These are phyloP conservation scores for Alouatta palliata DNA, from an alignment of 2,113 vertebrate species.

Conservation along the genomic window DNA sequence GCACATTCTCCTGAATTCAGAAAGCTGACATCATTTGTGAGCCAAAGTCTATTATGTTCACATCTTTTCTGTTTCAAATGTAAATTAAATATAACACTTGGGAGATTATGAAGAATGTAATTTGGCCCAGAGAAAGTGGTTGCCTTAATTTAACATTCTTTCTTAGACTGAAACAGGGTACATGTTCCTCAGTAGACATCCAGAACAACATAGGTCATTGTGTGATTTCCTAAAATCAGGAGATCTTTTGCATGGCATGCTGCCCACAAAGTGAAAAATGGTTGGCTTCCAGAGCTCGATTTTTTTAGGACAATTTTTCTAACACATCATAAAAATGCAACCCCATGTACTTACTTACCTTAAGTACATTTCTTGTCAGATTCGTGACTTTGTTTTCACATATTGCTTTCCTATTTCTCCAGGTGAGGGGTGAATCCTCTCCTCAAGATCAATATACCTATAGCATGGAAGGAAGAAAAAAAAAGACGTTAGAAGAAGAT, in stretches of 20 bases:
- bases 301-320: slow-evolving; percentile 79
- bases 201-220: slow-evolving; percentile 63
- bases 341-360: slow-evolving; percentile 73
- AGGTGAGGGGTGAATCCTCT: slow-evolving; percentile 59
- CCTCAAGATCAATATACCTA: slow-evolving; percentile 53
- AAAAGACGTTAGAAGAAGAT: background rate
- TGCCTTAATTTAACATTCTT: background rate
- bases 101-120: slow-evolving; percentile 19
- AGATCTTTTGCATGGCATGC: slow-evolving; percentile 68
- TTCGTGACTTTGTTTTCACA: slow-evolving; percentile 27
- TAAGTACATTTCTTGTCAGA: slow-evolving; percentile 47
- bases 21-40: slow-evolving; percentile 3
- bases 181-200: slow-evolving; percentile 54
- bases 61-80: slow-evolving; percentile 18
- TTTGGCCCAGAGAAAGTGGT: slow-evolving; percentile 1
- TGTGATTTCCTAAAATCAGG: slow-evolving; percentile 74
- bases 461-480: slow-evolving; percentile 5
- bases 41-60: background rate
- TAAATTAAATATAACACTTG: slow-evolving; percentile 37
- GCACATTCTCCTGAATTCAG: background rate
- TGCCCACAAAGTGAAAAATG: slow-evolving; percentile 79
- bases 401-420: slow-evolving; percentile 65
- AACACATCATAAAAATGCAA: slow-evolving; percentile 76
- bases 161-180: background rate
- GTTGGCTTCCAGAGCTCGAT: slow-evolving; percentile 76